phyloP scores from a whole-genome alignment of 2,797 vertebrate species.

The Macroramphosus scolopax region DNA sequence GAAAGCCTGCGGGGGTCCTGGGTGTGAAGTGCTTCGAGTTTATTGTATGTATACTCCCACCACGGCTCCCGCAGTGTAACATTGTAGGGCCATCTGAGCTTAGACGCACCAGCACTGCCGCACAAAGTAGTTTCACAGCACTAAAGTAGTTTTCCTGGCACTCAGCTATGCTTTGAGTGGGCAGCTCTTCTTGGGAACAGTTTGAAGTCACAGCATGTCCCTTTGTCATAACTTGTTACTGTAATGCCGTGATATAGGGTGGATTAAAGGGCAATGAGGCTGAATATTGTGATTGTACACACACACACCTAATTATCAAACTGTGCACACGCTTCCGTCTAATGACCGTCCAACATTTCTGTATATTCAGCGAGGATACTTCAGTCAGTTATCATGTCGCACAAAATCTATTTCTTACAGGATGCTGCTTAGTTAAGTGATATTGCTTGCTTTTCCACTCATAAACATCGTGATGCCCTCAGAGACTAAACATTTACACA shows the following conservation, averaged over 20 bases:
- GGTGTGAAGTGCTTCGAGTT: constrained; percentile 60
- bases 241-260: constrained; percentile 31
- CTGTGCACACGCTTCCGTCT: too few species aligned
- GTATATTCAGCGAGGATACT: too few species aligned
- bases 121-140: constrained; percentile 64
- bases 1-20: constrained; percentile 52
- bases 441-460: constrained; percentile 29
- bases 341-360: too few species aligned
- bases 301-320: constrained; percentile 1
- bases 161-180: constrained; percentile 58
- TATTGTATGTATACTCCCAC: constrained; percentile 63
- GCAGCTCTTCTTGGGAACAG: constrained; percentile 56
- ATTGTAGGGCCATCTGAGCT: constrained; percentile 70
- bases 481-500: constrained; percentile 57
- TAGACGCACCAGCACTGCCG: constrained; percentile 41
- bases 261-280: constrained; percentile 23
- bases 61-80: constrained; percentile 54
- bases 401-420: constrained; percentile 26
- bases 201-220: constrained; percentile 55
- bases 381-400: constrained; percentile 8
- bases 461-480: constrained; percentile 31
- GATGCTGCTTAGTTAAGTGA: constrained; percentile 38
- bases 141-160: constrained; percentile 63
- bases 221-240: constrained; percentile 47
- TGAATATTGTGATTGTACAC: constrained; percentile 8